These are phyloP conservation scores for Apamea crenata DNA, from an alignment of 2,888 invertebrate species.

Conservation along the genomic window DNA sequence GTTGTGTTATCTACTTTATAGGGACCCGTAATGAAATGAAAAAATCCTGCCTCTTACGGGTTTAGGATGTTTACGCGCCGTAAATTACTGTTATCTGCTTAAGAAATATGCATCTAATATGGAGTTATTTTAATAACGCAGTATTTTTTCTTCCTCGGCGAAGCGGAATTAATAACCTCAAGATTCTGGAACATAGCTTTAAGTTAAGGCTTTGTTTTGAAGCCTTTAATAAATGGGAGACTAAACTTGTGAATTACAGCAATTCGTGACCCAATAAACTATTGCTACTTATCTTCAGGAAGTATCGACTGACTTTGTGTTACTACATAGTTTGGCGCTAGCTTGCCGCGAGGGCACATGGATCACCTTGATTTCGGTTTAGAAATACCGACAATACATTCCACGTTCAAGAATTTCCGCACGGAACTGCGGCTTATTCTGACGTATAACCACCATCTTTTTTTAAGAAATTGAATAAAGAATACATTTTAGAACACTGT, in stretches of 20 bases:
- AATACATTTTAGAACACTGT: constrained; percentile 40
- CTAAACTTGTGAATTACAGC: constrained; percentile 26
- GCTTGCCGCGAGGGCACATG: constrained; percentile 33
- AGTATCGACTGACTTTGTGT: constrained; percentile 49
- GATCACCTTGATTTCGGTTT: constrained; percentile 41
- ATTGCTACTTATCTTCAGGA: constrained; percentile 44
- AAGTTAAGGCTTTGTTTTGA: constrained; percentile 41
- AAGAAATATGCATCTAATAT: constrained; percentile 70
- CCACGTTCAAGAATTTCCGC: constrained; percentile 15
- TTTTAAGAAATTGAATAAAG: constrained; percentile 36
- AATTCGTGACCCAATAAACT: constrained; percentile 41
- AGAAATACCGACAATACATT: constrained; percentile 38
- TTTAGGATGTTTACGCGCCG: constrained; percentile 66
- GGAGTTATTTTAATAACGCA: constrained; percentile 62
- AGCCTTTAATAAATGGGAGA: constrained; percentile 25
- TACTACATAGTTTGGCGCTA: constrained; percentile 42
- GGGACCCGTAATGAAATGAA: constrained; percentile 69
- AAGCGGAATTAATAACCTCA: constrained; percentile 33
- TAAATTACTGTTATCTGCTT: constrained; percentile 68
- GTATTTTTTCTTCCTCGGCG: constrained; percentile 44
- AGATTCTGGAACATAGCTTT: constrained; percentile 4
- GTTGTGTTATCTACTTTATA: constrained; percentile 69
- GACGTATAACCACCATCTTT: constrained; percentile 16
- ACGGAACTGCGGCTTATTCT: constrained; percentile 30
- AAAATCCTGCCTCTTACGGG: constrained; percentile 66